A percentile compares a stretch with the other conserved stretches of the same genome.
Evolutionary conservation across 2,888 invertebrate genomes (phyloP).

Genomic region (Chironomus tentans): DNA sequence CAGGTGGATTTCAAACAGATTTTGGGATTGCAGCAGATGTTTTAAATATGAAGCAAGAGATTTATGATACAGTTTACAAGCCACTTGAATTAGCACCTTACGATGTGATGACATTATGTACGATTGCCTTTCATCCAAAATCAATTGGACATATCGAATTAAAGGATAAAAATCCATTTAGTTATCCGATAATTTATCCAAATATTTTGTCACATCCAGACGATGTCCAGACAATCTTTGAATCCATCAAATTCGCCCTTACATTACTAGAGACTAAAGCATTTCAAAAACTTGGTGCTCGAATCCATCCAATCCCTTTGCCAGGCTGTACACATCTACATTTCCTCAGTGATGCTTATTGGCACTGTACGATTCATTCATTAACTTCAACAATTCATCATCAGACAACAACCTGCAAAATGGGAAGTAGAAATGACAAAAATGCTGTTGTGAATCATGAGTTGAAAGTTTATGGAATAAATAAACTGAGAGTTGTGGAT

Average conservation of each 20-base stretch:
- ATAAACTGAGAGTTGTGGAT: background rate
- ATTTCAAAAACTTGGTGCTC: background rate
- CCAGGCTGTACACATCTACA: background rate
- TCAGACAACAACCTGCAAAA: background rate
- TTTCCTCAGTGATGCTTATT: background rate
- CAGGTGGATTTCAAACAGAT: conserved; percentile 50
- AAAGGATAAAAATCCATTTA: conserved; percentile 48
- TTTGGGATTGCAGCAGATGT: conserved; percentile 41
- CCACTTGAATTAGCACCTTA: conserved; percentile 42
- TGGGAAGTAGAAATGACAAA: background rate
- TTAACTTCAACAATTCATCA: background rate
- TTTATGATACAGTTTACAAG: conserved; percentile 45
- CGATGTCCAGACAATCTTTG: conserved; percentile 46
- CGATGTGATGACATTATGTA: conserved; percentile 50
- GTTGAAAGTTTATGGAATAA: background rate
- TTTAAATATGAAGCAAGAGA: conserved; percentile 44
- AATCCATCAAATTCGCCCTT: conserved; percentile 39
- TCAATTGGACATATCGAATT: conserved; percentile 56
- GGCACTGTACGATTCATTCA: background rate
- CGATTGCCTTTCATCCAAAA: conserved; percentile 57
- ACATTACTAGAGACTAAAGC: background rate
- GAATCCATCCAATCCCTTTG: background rate
- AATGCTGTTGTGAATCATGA: background rate
- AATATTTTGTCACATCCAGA: conserved; percentile 47
- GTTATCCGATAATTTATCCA: conserved; percentile 51